Conservation (phyloP, 2,113 vertebrate genomes). For the Vireo altiloquus region DNA sequence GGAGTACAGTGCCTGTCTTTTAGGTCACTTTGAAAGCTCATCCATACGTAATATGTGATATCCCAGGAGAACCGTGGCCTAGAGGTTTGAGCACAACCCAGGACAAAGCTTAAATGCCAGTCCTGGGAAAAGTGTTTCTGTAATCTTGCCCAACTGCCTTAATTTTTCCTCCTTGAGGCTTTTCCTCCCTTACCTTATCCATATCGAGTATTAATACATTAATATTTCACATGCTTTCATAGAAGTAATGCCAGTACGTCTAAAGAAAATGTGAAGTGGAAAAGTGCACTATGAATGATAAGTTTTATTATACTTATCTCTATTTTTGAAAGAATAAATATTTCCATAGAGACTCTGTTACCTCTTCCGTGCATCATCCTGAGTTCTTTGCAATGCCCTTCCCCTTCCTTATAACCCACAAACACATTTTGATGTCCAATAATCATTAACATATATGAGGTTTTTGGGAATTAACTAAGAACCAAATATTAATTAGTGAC, state of each 20-base stretch:
- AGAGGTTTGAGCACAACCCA: neutral
- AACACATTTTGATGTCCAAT: neutral
- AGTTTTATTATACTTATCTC: neutral
- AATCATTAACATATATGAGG: neutral
- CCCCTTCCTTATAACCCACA: neutral
- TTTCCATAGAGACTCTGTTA: neutral
- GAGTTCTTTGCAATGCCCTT: neutral
- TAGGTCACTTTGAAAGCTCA: slow-evolving; percentile 38
- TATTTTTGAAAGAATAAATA: neutral
- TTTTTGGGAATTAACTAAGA: neutral
- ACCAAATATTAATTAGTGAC: neutral
- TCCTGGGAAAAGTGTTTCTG: neutral
- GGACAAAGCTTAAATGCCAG: neutral
- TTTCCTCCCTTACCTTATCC: neutral
- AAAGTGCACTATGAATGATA: neutral
- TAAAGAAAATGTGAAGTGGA: neutral
- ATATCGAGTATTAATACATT: neutral
- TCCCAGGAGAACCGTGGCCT: neutral
- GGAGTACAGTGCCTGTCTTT: neutral
- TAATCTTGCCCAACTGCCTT: neutral
- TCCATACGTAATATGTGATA: neutral
- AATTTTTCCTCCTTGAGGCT: neutral
- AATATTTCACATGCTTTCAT: neutral
- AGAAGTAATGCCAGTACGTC: neutral
- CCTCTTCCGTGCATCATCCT: neutral